Evolutionary conservation across 1,140 invertebrate genomes (phyloP), one percentile per base, ranked within the genome.

Genomic region (Formica exsecta): DNA sequence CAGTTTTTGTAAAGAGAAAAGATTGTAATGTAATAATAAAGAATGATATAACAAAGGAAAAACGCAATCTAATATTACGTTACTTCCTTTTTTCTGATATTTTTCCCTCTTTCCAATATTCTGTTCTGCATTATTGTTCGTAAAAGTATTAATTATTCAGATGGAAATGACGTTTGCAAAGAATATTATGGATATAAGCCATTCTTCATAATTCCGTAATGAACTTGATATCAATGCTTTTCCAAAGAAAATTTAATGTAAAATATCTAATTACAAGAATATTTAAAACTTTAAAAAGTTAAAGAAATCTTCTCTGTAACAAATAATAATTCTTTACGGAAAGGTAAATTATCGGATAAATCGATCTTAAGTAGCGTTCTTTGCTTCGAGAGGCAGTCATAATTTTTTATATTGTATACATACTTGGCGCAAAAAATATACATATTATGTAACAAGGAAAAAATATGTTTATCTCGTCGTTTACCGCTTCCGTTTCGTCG

Each of bases 1-100:
- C 73, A 68, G 44, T 76, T 85, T 87, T 86, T 87, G 48, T 64
- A 65, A 71, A 61, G n/a, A 48, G 54, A 83, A 25, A 71, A 62
- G 13, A 25, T 41, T 75, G 44, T 62, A 54, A 51, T 5, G n/a
- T 44, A 57, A 65, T 54, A 54, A 85, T 75, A 81, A 90, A 90
- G 70, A 29, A 70, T 38, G 66, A 74, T 83, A 62, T 54, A 76
- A 86, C 19, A 36, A 64, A 62, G 32, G 16, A 22, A 64, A 32
- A 25, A 41, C 9, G 22, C 59, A 61, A 62, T 61, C 41, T 62
- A 19, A 19, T 64, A 84, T 75, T 75, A 61, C 25, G 13, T 51
- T 51, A 22, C n/a, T 75, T 75, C 8, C 80, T 61, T 48, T 25
- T 19, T 84, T 62, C 32, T 41, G n/a, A 41, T 57, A 13, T 48